Percentiles rank a stretch among this genome's conserved stretches.
phyloP scores from a whole-genome alignment of 2,888 invertebrate species.

The Mythimna loreyi region DNA sequence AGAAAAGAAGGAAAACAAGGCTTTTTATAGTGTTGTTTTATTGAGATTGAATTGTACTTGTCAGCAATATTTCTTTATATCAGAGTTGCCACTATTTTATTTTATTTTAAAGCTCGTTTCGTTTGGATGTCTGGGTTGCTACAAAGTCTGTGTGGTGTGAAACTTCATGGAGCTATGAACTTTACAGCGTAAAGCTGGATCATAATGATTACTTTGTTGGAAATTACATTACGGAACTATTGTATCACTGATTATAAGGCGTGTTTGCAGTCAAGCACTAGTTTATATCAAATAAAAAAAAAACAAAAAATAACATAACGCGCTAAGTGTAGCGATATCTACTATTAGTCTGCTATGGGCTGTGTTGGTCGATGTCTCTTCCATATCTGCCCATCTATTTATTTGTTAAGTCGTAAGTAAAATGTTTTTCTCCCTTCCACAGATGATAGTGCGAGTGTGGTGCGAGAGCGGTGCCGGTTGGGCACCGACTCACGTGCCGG shows the following conservation, averaged over 20 bases:
- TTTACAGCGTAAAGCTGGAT: slow-evolving; percentile 22
- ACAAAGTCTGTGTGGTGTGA: slow-evolving; percentile 9
- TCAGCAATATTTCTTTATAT: slow-evolving; percentile 38
- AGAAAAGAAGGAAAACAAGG: too few relatives aligned
- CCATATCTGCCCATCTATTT: neutral
- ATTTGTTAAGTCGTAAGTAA: neutral
- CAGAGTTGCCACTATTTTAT: slow-evolving; percentile 20
- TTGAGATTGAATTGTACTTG: slow-evolving; percentile 49
- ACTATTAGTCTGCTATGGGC: neutral
- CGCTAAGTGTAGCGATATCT: neutral
- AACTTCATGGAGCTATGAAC: slow-evolving; percentile 25
- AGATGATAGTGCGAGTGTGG: slow-evolving; percentile 93
- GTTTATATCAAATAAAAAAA: too few relatives aligned
- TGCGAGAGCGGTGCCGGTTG: slow-evolving; percentile 90
- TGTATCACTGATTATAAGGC: too few relatives aligned
- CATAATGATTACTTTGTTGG: slow-evolving; percentile 14
- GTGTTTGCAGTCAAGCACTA: too few relatives aligned
- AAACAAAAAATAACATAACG: neutral
- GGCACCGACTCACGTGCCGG: slow-evolving; percentile 91
- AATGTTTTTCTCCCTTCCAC: slow-evolving; percentile 41
- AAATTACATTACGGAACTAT: too few relatives aligned
- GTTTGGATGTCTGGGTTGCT: neutral
- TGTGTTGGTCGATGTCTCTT: neutral
- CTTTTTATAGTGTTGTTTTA: slow-evolving; percentile 47
- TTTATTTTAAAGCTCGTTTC: slow-evolving; percentile 27